A percentile compares a stretch with the other conserved stretches of the same genome.
Conservation (phyloP, 2,888 invertebrate genomes). For the Pristionchus exspectatus region DNA sequence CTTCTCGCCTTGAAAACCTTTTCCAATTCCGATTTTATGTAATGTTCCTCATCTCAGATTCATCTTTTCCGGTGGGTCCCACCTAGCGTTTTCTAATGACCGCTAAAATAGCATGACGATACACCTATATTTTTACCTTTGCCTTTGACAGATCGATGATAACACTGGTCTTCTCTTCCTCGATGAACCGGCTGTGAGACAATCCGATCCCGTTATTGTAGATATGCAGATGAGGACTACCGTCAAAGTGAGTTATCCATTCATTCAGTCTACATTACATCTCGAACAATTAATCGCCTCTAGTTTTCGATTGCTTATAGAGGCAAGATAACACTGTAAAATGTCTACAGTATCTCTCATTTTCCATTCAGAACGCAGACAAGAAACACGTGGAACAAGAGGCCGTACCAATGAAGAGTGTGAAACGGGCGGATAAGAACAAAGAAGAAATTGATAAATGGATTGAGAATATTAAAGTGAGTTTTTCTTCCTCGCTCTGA, state of each 20-base stretch:
- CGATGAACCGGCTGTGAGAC: conserved; percentile 95
- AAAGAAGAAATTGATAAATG: conserved; percentile 94
- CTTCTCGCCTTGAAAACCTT: no score
- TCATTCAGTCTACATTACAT: neutral
- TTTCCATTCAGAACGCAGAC: conserved; percentile 19
- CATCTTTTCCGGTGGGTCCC: no score
- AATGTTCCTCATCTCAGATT: conserved; percentile 59
- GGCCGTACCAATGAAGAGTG: conserved; percentile 85
- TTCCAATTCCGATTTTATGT: no score
- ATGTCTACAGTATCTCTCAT: no score
- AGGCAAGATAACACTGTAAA: no score
- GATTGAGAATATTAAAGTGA: conserved; percentile 83
- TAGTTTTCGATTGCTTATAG: neutral
- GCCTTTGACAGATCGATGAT: conserved; percentile 71
- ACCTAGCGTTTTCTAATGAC: no score
- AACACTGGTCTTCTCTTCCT: conserved; percentile 73
- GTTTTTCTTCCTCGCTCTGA: no score
- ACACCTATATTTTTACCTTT: no score
- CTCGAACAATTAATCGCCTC: neutral
- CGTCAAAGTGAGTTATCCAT: conserved; percentile 82
- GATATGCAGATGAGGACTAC: conserved; percentile 90
- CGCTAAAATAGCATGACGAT: no score
- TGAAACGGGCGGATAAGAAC: conserved; percentile 87
- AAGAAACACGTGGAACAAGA: conserved; percentile 46
- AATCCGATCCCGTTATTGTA: conserved; percentile 94